A percentile compares a stretch with the other conserved stretches of the same genome.
Conservation (phyloP, 1,140 invertebrate species). For the Ceratina calcarata region DNA sequence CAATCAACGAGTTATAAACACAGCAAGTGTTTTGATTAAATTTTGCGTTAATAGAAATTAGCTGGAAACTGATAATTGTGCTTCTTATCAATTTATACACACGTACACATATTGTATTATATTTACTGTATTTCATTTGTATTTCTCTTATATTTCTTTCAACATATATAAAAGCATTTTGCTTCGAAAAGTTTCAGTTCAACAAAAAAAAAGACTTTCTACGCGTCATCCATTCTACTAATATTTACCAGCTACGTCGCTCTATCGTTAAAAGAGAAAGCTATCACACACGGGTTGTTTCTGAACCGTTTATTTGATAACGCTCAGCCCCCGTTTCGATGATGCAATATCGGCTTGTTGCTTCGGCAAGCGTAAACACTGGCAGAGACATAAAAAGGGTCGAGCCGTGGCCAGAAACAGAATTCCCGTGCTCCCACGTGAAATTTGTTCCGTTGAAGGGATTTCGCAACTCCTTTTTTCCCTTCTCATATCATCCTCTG, state of each 20-base stretch:
- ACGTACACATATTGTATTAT: no score
- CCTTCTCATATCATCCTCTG: constrained; percentile 7
- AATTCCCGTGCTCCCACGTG: constrained; percentile 2
- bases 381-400: constrained; percentile 4
- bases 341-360: constrained; percentile 34
- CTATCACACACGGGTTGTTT: neutral
- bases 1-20: no score
- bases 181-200: neutral
- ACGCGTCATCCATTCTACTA: neutral
- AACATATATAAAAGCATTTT: no score
- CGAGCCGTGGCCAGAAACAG: neutral
- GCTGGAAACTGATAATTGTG: no score
- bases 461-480: neutral
- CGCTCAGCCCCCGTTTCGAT: constrained; percentile 9
- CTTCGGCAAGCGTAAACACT: constrained; percentile 32
- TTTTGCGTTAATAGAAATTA: no score
- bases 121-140: no score
- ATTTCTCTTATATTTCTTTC: no score
- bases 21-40: no score
- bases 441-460: constrained; percentile 27
- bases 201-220: no score
- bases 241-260: neutral
- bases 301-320: constrained; percentile 35
- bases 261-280: neutral
- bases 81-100: no score